Evolutionary conservation across 2,113 vertebrate species (phyloP), one percentile per base, ranked within the genome.

Genomic region (Sylvietta virens): DNA sequence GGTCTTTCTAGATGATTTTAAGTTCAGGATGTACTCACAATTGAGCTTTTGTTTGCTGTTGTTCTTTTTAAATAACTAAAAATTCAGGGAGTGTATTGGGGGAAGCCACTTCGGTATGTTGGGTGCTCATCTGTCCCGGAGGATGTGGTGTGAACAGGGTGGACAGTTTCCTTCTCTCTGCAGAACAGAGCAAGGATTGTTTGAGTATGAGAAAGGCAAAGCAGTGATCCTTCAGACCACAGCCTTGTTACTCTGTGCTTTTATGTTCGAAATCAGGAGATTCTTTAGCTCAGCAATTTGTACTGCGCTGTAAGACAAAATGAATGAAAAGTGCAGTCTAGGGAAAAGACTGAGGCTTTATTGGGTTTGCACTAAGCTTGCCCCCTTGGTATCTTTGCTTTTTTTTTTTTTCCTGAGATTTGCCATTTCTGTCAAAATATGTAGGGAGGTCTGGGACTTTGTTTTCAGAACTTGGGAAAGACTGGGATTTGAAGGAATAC

Each of bases 141-240:
- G 81, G 94, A 94, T 87, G 91, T 91, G 86, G 86, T 91, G 54
- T 87, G 86, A 88, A 92, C 88, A 81, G 86, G 50, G 88, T 86
- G 86, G 95, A 67, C 70, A 39, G 48, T 91, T 94, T 92, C 92
- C 87, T 91, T 84, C 69, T 86, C 89, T 94, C 81, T 2, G 8
- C 53, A 91, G 94, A 97, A 95, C 94, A 97, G 87, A 95, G 79
- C 62, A 77, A 95, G 71, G 74, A 87, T 91, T 94, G 84, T 97
- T 69, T 6, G 33, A 78, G 50, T 28, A 89, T 48, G 66, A 81
- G 67, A 89, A 72, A 91, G 71, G 85, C 87, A 91, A 81, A 94
- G 85, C 91, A 82, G 66, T 82, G 87, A 79, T 95, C 70, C 87
- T 91, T 85, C 85, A 93, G 85, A 80, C 58, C 39, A 88, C 0